Evolutionary conservation across 2,797 vertebrate species (phyloP).

Genomic region (Zalophus californianus): DNA sequence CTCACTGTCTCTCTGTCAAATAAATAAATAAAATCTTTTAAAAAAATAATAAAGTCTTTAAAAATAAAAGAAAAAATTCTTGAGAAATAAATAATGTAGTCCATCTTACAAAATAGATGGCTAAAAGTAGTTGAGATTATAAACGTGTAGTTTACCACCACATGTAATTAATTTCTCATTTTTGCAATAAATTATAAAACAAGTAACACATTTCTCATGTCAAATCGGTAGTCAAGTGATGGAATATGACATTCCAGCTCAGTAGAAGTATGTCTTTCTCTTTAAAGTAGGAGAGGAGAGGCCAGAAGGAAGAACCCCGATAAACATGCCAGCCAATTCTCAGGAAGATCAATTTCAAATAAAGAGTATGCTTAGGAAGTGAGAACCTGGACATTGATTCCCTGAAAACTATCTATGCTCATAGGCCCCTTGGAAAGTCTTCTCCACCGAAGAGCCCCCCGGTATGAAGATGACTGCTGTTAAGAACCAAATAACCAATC

Average conservation of each 20-base stretch:
- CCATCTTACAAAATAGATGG: slow-evolving; percentile 19
- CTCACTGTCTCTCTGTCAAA: too few relatives aligned
- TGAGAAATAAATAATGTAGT: slow-evolving; percentile 1
- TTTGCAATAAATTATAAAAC: slow-evolving; percentile 47
- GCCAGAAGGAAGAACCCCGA: background rate
- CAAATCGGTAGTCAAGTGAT: background rate
- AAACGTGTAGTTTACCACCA: background rate
- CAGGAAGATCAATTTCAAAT: background rate
- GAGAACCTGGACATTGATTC: background rate
- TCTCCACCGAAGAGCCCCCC: background rate
- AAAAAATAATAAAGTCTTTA: too few relatives aligned
- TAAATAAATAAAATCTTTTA: too few relatives aligned
- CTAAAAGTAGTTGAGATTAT: background rate
- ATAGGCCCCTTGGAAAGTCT: background rate
- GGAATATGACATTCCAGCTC: background rate
- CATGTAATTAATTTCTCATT: background rate
- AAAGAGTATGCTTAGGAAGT: background rate
- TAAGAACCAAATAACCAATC: slow-evolving; percentile 19
- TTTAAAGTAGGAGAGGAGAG: background rate
- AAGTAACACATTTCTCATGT: background rate
- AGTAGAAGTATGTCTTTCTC: background rate
- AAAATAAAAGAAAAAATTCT: background rate
- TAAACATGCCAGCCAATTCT: background rate
- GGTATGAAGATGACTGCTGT: background rate
- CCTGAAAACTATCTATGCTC: background rate